Evolutionary conservation across 2,888 invertebrate genomes (phyloP), one percentile per base, ranked within the genome.

Genomic region (Exocentrus adspersus): DNA sequence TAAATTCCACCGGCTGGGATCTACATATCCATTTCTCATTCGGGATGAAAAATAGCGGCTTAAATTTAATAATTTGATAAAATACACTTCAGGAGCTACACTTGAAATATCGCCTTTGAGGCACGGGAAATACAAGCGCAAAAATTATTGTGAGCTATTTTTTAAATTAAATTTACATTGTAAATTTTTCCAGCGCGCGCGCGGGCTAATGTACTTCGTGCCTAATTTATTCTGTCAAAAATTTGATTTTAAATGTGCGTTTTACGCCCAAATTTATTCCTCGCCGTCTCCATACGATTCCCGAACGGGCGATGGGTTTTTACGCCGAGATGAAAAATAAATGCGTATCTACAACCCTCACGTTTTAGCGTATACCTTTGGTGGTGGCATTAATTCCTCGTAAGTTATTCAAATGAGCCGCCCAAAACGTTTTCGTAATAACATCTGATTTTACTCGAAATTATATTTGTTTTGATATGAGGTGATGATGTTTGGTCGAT

Each of bases 51-150:
- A 57, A 57, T 57, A 19, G 32, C 20, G 28, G 57, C 57, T 57
- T 57, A 57, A 57, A 57, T 57, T 57, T 57, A 57, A 57, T 57
- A 57, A 57, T 46, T 46, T 57, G 57, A 46, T 57, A 57, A 46
- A 57, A 57, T 45, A 20, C 46, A 57, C 57, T 46, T 57, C 57
- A 46, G 57, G 20, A 57, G 57, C 45, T 32, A 46, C 57, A 32
- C 28, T n/a, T 57, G 46, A 57, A 32, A 57, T 57, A 57, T 57
- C 12, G 46, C 57, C 32, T 20, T 46, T 57, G 45, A 30, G 57
- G 32, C 46, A 12, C 32, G 32, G 57, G 30, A 45, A 46, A 46
- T 57, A 57, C 20, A 57, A 21, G 17, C 32, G 30, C 46, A 20
- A 30, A 24, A 57, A 57, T 57, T 30, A 57, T 46, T 14, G 57